phyloP scores from a whole-genome alignment of 2,113 vertebrate species.

The Podarcis muralis region DNA sequence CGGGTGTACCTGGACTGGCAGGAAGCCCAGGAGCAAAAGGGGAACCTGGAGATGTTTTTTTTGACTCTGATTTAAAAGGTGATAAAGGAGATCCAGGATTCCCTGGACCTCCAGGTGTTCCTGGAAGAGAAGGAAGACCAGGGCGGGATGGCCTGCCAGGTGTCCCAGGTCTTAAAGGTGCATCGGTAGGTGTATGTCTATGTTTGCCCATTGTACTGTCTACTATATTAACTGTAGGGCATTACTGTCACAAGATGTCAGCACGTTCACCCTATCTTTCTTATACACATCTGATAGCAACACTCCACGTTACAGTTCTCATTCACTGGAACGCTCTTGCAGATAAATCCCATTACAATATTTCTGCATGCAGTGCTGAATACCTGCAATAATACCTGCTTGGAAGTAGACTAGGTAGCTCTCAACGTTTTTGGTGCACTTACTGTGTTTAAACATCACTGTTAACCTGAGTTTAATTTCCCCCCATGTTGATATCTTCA shows the following conservation, averaged over 20 bases:
- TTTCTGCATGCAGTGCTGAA: neutral
- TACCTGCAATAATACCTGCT: neutral
- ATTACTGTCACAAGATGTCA: neutral
- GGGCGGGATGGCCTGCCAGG: slow-evolving; percentile 88
- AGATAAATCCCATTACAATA: neutral
- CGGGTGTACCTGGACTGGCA: slow-evolving; percentile 82
- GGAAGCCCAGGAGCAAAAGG: slow-evolving; percentile 89
- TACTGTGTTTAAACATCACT: neutral
- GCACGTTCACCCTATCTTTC: neutral
- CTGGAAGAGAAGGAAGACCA: slow-evolving; percentile 83
- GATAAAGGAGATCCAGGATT: slow-evolving; percentile 86
- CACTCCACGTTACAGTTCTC: neutral
- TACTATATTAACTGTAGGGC: neutral
- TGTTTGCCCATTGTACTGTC: neutral
- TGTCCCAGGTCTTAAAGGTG: slow-evolving; percentile 86
- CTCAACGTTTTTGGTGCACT: neutral
- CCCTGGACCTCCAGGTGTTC: slow-evolving; percentile 80
- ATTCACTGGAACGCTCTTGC: neutral
- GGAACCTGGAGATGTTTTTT: slow-evolving; percentile 88
- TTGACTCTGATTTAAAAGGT: slow-evolving; percentile 86
- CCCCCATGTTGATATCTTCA: neutral
- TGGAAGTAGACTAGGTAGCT: neutral
- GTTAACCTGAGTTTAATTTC: neutral
- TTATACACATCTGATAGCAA: slow-evolving; percentile 18
- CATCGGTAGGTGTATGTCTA: slow-evolving; percentile 78